phyloP scores from a whole-genome alignment of 2,113 vertebrate genomes.

The Poicephalus meyeri region DNA sequence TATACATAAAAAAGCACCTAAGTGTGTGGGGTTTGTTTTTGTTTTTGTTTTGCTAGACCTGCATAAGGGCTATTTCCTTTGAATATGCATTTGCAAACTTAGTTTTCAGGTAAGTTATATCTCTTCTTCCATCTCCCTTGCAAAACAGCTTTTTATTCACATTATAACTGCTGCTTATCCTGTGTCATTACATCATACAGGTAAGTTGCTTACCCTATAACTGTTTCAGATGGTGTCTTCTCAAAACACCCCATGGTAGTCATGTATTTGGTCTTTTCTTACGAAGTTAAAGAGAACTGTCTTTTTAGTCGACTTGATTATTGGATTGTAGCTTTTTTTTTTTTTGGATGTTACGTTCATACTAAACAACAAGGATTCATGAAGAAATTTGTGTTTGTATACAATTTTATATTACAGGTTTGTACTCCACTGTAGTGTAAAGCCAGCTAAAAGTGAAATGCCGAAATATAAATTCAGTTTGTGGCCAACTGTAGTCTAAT shows the following conservation, averaged over 20 bases:
- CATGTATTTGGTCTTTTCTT: fast-evolving
- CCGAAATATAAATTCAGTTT: not conserved
- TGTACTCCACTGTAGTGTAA: not conserved
- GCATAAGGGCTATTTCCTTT: not conserved
- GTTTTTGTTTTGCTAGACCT: not conserved
- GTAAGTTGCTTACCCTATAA: not conserved
- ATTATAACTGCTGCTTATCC: not conserved
- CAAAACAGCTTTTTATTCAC: not conserved
- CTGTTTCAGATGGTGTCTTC: not conserved
- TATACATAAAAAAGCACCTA: not conserved
- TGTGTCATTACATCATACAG: not conserved
- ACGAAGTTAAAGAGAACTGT: not conserved
- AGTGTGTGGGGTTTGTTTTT: not conserved
- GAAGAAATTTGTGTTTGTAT: not conserved
- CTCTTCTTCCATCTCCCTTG: not conserved
- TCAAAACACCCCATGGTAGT: not conserved
- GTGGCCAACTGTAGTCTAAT: not conserved
- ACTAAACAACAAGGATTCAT: not conserved
- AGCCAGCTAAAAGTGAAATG: not conserved
- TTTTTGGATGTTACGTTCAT: not conserved
- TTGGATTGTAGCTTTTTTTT: not conserved
- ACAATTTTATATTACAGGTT: not conserved
- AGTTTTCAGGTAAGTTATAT: conserved; percentile 6
- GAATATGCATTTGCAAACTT: not conserved
- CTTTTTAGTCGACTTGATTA: not conserved